Percentiles rank a stretch among this genome's conserved stretches.
phyloP scores from a whole-genome alignment of 2,888 invertebrate genomes.

The Brenthis ino region DNA sequence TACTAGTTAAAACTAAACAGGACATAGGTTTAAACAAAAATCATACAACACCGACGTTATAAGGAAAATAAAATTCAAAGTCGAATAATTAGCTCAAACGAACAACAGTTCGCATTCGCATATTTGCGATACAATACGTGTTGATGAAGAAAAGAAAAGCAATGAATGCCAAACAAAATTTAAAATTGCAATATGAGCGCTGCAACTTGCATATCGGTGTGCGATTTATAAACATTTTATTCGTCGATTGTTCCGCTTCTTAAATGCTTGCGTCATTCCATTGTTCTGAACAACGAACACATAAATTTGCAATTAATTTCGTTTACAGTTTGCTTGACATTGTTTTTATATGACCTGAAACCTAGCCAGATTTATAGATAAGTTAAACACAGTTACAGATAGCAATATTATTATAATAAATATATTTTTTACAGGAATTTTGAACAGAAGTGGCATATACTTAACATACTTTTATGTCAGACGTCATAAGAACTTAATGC shows the following conservation, averaged over 20 bases:
- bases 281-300: constrained; percentile 53
- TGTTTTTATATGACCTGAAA: constrained; percentile 36
- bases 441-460: too few relatives aligned
- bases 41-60: too few relatives aligned
- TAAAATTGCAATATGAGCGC: constrained; percentile 49
- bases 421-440: too few relatives aligned
- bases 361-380: neutral
- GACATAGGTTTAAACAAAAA: too few relatives aligned
- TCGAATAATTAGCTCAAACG: constrained; percentile 4
- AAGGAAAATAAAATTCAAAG: too few relatives aligned
- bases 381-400: neutral
- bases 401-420: too few relatives aligned
- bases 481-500: too few relatives aligned
- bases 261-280: constrained; percentile 60
- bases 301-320: constrained; percentile 27
- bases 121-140: constrained; percentile 35
- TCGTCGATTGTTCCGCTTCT: constrained; percentile 70
- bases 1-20: too few relatives aligned
- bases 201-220: constrained; percentile 59
- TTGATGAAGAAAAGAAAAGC: constrained; percentile 38
- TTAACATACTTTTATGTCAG: too few relatives aligned
- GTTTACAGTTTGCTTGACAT: constrained; percentile 22
- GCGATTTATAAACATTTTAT: constrained; percentile 76
- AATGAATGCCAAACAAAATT: constrained; percentile 44
- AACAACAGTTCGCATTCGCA: constrained; percentile 15